Base-by-base conservation (phyloP, 2,113 vertebrate genomes). In the Cyrtonyx montezumae region DNA sequence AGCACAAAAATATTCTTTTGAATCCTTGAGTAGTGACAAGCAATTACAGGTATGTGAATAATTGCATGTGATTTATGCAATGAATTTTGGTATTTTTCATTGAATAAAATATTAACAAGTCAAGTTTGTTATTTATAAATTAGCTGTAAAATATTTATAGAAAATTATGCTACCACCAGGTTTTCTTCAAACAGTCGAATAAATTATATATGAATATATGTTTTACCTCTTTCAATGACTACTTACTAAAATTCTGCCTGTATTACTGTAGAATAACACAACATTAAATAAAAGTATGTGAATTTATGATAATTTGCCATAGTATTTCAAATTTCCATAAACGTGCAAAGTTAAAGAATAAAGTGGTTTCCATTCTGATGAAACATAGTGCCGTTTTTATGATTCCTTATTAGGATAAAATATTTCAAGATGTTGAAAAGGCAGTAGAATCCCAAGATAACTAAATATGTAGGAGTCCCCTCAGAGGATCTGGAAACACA, bases 81-180 rank as follows among this genome's bases (percentile, higher is more conserved):
- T 70, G 28, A 77, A 59, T 82, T 82, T 67, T 87, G 58, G 32
- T 45, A 67, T 91, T 94, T 94, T 79, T 17, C 8, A 0, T 9
- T 49, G 49, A 94, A 91, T 91, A 69, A 94, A 96, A 93, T 93
- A 87, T 94, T 87, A 75, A 86, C 28, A 43, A 90, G 67, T 75
- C 67, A 58, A 66, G 40, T 73, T 75, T 82, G 12, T 91, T 95
- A 94, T 89, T 95, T 93, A 77, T 92, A 87, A 91, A 95, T 80
- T 94, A 84, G 19, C 53, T 82, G 82, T 93, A 78, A 95, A 96
- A 92, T 90, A 90, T 93, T 91, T 94, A 79, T 96, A 68, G 19
- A 82, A 85, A 93, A 76, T 79, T 88, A 84, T 92, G 75, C 67
- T 69, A 49, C 37, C 21, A 61, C 45, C 62, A 93, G 26, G 6